phyloP scores from a whole-genome alignment of 2,113 vertebrate genomes.

The Trematomus loennbergii region DNA sequence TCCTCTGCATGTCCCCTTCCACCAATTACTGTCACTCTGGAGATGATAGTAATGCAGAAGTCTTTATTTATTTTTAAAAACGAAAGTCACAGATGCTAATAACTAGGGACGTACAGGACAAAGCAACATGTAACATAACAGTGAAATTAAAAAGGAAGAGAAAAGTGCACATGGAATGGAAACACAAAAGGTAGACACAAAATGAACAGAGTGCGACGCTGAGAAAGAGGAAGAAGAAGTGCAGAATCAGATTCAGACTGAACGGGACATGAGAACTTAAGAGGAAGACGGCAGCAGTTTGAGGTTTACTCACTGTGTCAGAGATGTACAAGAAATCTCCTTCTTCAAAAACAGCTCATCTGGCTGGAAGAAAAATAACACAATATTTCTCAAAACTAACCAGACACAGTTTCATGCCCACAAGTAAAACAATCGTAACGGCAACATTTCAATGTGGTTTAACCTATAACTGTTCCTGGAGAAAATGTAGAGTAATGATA shows the following conservation, averaged over 20 bases:
- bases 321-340: constrained; percentile 98
- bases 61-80: not conserved
- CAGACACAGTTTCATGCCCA: not conserved
- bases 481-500: no score
- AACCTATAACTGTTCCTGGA: no score
- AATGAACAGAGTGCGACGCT: constrained; percentile 13
- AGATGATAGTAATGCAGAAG: constrained; percentile 10
- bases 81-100: not conserved
- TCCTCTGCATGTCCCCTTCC: constrained; percentile 97
- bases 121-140: not conserved
- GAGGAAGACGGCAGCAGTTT: not conserved
- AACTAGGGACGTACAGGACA: not conserved
- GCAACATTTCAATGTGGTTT: no score
- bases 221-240: constrained; percentile 40
- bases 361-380: constrained; percentile 84
- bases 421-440: not conserved
- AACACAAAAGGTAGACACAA: constrained; percentile 2
- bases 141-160: not conserved
- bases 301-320: constrained; percentile 89
- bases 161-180: not conserved
- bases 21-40: constrained; percentile 98
- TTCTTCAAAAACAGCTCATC: constrained; percentile 99
- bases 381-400: not conserved
- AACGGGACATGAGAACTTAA: not conserved
- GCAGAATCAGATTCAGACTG: not conserved